Percentiles rank a stretch among this genome's conserved stretches.
phyloP scores from a whole-genome alignment of 2,888 invertebrate genomes.

The Deilephila elpenor region DNA sequence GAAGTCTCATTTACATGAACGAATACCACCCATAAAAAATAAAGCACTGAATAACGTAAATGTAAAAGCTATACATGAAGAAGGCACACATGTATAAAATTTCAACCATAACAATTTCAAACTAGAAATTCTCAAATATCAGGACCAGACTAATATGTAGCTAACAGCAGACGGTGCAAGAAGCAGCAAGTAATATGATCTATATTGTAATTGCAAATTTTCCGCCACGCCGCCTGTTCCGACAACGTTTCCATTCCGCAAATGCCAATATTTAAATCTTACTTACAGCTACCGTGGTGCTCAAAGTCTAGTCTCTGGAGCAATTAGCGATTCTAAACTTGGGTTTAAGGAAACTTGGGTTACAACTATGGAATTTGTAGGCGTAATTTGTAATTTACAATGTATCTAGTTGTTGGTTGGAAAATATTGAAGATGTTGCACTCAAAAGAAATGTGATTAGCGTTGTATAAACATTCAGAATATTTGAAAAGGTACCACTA shows the following conservation, averaged over 20 bases:
- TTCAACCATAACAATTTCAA: too few relatives aligned
- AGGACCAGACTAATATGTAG: neutral
- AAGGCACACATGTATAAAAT: too few relatives aligned
- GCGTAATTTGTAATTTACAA: neutral
- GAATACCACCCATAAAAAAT: too few relatives aligned
- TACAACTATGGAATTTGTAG: neutral
- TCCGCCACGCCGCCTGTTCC: neutral
- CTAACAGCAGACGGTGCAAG: neutral
- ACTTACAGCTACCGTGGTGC: slow-evolving; percentile 5
- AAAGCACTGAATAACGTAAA: too few relatives aligned
- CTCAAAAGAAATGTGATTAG: neutral
- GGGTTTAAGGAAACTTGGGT: slow-evolving; percentile 11
- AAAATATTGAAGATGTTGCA: neutral
- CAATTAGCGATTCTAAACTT: slow-evolving; percentile 23
- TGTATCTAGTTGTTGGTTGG: neutral
- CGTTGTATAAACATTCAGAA: too few relatives aligned
- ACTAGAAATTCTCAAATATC: neutral
- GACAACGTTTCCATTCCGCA: neutral
- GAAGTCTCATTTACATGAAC: too few relatives aligned
- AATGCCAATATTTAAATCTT: slow-evolving; percentile 20
- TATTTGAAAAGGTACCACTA: too few relatives aligned
- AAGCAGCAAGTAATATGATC: neutral
- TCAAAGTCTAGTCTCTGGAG: slow-evolving; percentile 17
- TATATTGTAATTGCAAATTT: neutral
- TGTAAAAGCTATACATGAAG: too few relatives aligned